Base-by-base conservation (phyloP, 2,113 vertebrate genomes). In the Limnothrissa miodon region DNA sequence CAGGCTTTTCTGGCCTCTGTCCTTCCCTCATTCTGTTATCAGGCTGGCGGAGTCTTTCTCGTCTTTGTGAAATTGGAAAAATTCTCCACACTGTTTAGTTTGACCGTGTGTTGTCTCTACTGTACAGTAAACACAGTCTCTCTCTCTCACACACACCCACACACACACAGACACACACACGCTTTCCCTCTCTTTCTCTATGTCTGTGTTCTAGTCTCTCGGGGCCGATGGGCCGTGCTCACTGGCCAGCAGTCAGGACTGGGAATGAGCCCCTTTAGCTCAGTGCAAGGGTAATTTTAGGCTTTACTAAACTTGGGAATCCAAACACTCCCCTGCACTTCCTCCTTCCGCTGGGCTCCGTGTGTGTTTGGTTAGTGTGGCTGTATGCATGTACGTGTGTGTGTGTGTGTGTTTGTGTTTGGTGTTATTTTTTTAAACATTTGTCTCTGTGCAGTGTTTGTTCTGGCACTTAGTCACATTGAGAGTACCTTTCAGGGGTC, bases 281-380 rank as follows among this genome's bases (percentile, higher is more conserved):
- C 85, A 62, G 81, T 33, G 79, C 87, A 82, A 59, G 59, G 82
- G 59, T 90, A 70, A 87, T 87, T 90, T 87, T 83, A 81, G 87
- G 46, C 86, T 90, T 86, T 79, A 81, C 80, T 80, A 81, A 53
- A 87, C 85, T 36, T 23, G 25, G 83, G 84, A 87, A 80, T 85
- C 83, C 89, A 90, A 90, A 88, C 83, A 74, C 82, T 87, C 85
- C 80, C 39, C 70, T 82, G 62, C 56, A 84, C 84, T 87, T 89
- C 85, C 84, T 86, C 42, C 80, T 82, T 85, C 83, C 66, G 66
- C 66, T 74, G 15, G 13, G 29, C 66, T 74, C 13, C 36, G 66
- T 74, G 66, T 53, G 29, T 78, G 79, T 87, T 82, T 84, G 79
- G 84, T 85, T 85, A 81, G 45, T 59, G 45, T 66, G 70, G 82